Base-by-base conservation (phyloP, 2,797 vertebrate genomes). In the Tachyglossus aculeatus region DNA sequence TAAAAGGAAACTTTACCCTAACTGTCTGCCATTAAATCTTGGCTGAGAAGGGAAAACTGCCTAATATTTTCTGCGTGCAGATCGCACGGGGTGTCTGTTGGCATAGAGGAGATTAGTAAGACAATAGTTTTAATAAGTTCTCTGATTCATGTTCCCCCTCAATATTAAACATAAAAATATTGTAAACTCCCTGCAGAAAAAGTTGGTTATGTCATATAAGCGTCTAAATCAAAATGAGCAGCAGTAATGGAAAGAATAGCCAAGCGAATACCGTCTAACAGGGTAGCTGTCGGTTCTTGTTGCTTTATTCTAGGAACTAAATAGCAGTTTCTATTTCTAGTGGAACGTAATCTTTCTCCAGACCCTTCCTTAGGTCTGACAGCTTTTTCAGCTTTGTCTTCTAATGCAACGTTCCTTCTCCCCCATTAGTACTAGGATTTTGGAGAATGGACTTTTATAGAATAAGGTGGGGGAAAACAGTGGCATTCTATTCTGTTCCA, bases 251-350 rank as follows among this genome's bases (percentile, higher is more conserved):
- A 76, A 59, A 71, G 69, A 80, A 66, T 36, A 58, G 41, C 31
- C 53, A 45, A 31, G n/a, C 41, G 31, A 80, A 67, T 41, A 33
- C 27, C 59, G 47, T 43, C 71, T 18, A 71, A 27, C 43, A 41
- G 7, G 3, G 5, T 41, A 24, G 33, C 39, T 65, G 18, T 32
- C 50, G 44, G 41, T 53, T 53, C 61, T 52, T 66, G 65, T 41
- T 45, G 50, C 40, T 71, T 68, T 52, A 43, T 64, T 82, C 63
- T 40, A 76, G 56, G 45, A 74, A 38, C 43, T 82, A 74, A 80
- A 60, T 14, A 72, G 47, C 72, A 78, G 60, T 80, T 78, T 82
- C 77, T 80, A 71, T 80, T 76, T 80, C 69, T 74, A 81, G 63
- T 55, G 0, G 0, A 54, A 41, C 33, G 51, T 53, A 56, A 52